Conservation (phyloP, 2,797 vertebrate genomes). For the Halcyon smyrnensis region DNA sequence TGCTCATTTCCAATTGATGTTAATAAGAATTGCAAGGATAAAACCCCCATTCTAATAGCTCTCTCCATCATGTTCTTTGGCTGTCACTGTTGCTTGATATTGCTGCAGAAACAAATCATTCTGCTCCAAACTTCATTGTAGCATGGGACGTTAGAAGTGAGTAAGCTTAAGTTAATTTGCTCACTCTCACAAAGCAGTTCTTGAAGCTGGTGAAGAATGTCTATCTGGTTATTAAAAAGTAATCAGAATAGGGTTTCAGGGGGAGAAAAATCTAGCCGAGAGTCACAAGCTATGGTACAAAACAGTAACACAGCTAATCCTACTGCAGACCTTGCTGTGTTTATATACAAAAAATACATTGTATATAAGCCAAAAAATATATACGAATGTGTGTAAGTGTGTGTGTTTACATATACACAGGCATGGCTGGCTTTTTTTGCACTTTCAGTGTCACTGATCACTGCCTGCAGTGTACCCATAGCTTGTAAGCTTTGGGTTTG, state of each 20-base stretch:
- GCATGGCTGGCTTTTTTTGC: neutral
- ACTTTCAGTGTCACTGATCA: neutral
- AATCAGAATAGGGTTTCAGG: neutral
- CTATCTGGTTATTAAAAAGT: neutral
- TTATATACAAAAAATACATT: neutral
- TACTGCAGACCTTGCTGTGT: neutral
- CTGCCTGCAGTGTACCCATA: rapidly evolving
- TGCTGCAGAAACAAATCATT: neutral
- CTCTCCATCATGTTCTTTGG: neutral
- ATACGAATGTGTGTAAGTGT: neutral
- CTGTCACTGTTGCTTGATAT: neutral
- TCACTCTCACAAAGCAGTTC: neutral
- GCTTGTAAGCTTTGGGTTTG: neutral
- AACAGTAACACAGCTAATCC: neutral
- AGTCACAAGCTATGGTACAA: neutral
- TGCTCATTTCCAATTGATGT: neutral
- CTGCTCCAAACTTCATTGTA: neutral
- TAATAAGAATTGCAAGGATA: neutral
- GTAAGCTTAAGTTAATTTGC: neutral
- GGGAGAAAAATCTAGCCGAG: neutral
- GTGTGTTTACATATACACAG: neutral
- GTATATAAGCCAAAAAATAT: neutral
- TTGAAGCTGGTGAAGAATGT: neutral
- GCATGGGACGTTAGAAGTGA: neutral
- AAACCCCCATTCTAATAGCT: neutral